Conservation (phyloP, 2,797 vertebrate genomes). For the Tiaroga cobitis region DNA sequence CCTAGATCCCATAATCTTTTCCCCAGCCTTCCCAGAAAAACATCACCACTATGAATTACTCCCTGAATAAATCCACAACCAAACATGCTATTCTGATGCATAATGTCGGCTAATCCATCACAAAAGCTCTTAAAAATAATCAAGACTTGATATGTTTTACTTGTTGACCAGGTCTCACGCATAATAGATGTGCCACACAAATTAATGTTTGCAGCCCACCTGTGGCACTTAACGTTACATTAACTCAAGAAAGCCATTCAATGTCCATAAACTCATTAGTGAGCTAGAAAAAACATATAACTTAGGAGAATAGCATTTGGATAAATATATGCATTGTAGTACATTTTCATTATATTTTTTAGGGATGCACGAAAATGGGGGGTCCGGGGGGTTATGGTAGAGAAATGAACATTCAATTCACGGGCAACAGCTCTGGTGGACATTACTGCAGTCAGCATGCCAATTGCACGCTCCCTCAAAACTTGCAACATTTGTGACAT, state of each 20-base stretch:
- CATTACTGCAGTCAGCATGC: too few relatives aligned
- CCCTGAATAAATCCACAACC: constrained; percentile 63
- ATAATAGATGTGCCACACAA: neutral
- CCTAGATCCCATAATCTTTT: constrained; percentile 73
- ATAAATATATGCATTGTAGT: too few relatives aligned
- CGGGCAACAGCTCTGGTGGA: too few relatives aligned
- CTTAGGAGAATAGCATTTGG: too few relatives aligned
- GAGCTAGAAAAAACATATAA: too few relatives aligned
- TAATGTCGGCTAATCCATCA: constrained; percentile 38
- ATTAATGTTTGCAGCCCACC: neutral
- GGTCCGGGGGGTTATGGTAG: too few relatives aligned
- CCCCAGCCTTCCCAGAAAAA: constrained; percentile 72
- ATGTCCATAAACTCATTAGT: neutral
- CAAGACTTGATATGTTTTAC: constrained; percentile 35
- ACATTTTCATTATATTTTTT: too few relatives aligned
- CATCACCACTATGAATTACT: constrained; percentile 64
- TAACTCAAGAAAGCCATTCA: neutral
- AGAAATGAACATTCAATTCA: too few relatives aligned
- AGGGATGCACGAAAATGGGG: too few relatives aligned
- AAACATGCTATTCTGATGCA: constrained; percentile 59
- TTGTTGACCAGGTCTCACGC: constrained; percentile 21
- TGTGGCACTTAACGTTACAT: too few relatives aligned
- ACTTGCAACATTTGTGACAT: too few relatives aligned
- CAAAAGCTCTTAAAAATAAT: constrained; percentile 41
- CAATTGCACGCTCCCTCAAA: too few relatives aligned